Evolutionary conservation across 2,113 vertebrate species (phyloP), one percentile per base, ranked within the genome.

Genomic region (Brachypteracias leptosomus): DNA sequence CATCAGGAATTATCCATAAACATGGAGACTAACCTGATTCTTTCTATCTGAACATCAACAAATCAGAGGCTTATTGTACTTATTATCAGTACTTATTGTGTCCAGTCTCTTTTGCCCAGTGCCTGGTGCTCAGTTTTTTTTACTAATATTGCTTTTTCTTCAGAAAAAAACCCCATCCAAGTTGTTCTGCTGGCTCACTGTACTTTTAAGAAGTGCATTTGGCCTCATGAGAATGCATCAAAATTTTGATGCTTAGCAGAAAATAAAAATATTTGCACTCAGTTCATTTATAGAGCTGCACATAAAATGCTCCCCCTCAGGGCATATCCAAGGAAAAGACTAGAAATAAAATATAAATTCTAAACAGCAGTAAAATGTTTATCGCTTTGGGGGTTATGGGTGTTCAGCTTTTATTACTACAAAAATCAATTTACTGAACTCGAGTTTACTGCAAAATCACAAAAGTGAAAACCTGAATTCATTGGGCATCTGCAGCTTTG

Each of bases 241-340:
- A 66, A 85, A 91, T 96, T 73, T 96, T 93, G 92, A 95, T 93
- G 93, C 88, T 95, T 95, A 96, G 94, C 92, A 90, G 93, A 94
- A 97, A 97, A 96, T 96, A 95, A 97, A 97, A 96, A 96, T 95
- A 95, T 97, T 97, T 97, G 95, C 94, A 95, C 93, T 96, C 74
- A 59, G 76, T 96, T 97, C 95, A 92, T 97, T 97, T 96, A 83
- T 88, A 80, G 93, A 93, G 89, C 85, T 65, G 77, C 89, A 61
- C 95, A 96, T 97, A 97, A 97, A 97, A 80, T 13, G 88, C 59
- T 90, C 66, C 89, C 77, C 85, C 93, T 86, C 66, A 73, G 94
- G 94, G 87, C 87, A 93, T 67, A 96, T 85, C 89, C 78, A 49
- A 62, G 88, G 92, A 88, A 97, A 94, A 96, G 84, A 84, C 86